Evolutionary conservation across 2,113 vertebrate genomes (phyloP), one percentile per base, ranked within the genome.

Genomic region (Cariama cristata): DNA sequence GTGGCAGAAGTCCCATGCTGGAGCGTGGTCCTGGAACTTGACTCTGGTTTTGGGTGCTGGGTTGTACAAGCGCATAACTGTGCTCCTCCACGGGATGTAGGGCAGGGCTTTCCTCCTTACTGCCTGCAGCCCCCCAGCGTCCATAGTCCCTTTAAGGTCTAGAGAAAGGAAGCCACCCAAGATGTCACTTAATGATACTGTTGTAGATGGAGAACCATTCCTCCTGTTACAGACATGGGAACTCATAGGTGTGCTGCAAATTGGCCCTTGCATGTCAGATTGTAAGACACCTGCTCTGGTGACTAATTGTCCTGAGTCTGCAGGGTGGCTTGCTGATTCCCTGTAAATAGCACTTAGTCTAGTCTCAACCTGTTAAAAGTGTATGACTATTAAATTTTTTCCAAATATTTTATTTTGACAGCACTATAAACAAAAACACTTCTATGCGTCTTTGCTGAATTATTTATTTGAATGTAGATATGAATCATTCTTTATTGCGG

Each of bases 381-480:
- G 12, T 64, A 26, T 27, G 47, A 7, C 0, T 1, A 72, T 88
- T 91, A 92, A 88, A 8, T 45, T 67, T 81, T 91, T 88, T 86
- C 71, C 47, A 47, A 56, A 33, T 58, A 35, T 88, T 90, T 95
- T 67, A 73, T 90, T 96, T 95, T 91, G 92, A 50, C 66, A 80
- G 87, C 35, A 63, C 44, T 84, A 66, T 94, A 96, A 97, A 96
- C 67, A 96, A 94, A 93, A 94, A 53, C 62, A 63, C 14, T 91
- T 88, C 86, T 95, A 10, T 80, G 66, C 69, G 35, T 81, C 71
- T 95, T 95, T 95, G 50, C 88, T 96, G 83, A 97, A 97, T 96
- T 95, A 93, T 96, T 97, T 96, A 96, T 96, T 95, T 94, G 86
- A 87, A 60, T 92, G 79, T 93, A 97, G 97, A 60, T 79, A 81